phyloP scores from a whole-genome alignment of 2,888 invertebrate genomes.

The Empis stercorea region DNA sequence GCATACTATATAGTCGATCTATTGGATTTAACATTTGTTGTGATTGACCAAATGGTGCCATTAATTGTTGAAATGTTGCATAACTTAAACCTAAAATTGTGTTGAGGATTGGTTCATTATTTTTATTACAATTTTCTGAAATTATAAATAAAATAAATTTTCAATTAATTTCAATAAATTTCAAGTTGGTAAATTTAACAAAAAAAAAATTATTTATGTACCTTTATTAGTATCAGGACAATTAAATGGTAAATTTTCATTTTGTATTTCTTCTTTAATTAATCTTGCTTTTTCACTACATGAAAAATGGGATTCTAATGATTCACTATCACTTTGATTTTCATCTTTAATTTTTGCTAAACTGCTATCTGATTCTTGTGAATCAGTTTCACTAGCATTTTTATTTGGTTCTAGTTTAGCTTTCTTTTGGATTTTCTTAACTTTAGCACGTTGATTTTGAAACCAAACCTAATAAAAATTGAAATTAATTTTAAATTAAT shows the following conservation, averaged over 20 bases:
- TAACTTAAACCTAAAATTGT: conserved; percentile 35
- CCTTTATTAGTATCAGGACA: conserved; percentile 35
- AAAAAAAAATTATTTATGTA: too few species aligned
- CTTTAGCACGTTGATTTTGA: conserved; percentile 52
- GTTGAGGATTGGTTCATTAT: conserved; percentile 33
- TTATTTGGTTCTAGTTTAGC: conserved; percentile 40
- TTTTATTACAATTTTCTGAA: conserved; percentile 34
- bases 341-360: conserved; percentile 46
- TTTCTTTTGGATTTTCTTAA: conserved; percentile 54
- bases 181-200: too few species aligned
- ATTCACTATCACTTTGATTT: conserved; percentile 43
- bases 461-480: conserved; percentile 44
- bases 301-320: conserved; percentile 30
- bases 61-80: conserved; percentile 35
- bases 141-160: background rate
- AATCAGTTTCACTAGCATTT: conserved; percentile 35
- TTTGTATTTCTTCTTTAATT: conserved; percentile 29
- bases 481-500: background rate
- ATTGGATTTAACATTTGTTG: conserved; percentile 44
- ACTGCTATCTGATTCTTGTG: conserved; percentile 40
- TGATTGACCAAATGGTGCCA: conserved; percentile 35
- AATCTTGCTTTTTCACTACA: conserved; percentile 22
- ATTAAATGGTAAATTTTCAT: conserved; percentile 29
- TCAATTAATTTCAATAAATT: too few species aligned
- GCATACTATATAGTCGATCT: conserved; percentile 50